These are phyloP conservation scores for Drosophila asahinai DNA, from an alignment of 1,140 invertebrate species.

Conservation along the genomic window DNA sequence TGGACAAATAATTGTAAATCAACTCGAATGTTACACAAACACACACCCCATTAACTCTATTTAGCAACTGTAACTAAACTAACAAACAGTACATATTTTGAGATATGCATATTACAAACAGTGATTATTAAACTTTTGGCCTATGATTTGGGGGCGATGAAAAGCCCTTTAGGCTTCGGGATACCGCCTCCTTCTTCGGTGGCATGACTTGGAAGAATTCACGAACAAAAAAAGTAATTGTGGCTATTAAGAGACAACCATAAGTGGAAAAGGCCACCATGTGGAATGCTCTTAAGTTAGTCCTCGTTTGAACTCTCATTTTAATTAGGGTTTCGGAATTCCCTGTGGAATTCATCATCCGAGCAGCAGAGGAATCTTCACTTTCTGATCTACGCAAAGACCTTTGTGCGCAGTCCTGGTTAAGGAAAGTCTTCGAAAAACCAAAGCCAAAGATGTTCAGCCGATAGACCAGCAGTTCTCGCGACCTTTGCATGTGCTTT, in stretches of 20 bases:
- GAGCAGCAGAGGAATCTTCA: conserved; percentile 14
- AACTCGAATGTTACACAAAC: conserved; percentile 40
- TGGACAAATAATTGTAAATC: conserved; percentile 73
- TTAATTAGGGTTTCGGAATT: background rate
- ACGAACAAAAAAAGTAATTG: conserved; percentile 6
- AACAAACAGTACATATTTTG: conserved; percentile 79
- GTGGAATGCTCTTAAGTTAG: background rate
- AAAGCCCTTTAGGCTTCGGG: background rate
- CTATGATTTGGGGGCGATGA: background rate
- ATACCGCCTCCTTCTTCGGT: background rate
- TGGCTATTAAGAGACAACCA: background rate
- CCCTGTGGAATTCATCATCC: conserved; percentile 18
- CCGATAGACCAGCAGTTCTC: background rate
- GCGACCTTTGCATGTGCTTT: conserved; percentile 40
- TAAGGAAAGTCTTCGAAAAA: conserved; percentile 18
- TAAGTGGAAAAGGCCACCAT: background rate
- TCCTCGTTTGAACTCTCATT: background rate
- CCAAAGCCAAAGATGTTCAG: background rate
- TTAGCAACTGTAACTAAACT: conserved; percentile 45
- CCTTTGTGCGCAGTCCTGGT: conserved; percentile 40
- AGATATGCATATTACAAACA: conserved; percentile 69
- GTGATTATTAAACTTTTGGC: background rate
- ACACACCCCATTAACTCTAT: conserved; percentile 52
- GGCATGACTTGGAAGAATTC: background rate
- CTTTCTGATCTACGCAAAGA: conserved; percentile 22